Conservation (phyloP, 2,888 invertebrate genomes). For the Campaea margaritaria region DNA sequence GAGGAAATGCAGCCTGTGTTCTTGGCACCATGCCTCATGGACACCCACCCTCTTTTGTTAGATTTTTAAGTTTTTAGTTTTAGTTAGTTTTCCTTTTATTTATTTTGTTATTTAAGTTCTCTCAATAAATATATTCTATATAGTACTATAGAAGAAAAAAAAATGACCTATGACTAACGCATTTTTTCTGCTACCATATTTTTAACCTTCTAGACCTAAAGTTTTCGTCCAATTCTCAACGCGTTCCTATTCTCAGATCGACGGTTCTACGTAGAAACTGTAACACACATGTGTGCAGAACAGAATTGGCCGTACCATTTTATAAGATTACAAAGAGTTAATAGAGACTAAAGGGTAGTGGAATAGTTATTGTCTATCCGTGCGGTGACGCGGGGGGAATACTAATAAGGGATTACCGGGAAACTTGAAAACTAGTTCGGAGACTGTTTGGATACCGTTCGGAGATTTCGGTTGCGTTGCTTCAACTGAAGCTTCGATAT, state of each 20-base stretch:
- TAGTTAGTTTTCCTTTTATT: no score
- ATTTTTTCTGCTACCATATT: no score
- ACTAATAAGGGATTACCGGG: constrained; percentile 39
- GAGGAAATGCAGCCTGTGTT: no score
- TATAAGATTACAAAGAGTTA: constrained; percentile 35
- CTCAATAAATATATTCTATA: no score
- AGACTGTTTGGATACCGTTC: neutral
- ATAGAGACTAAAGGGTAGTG: constrained; percentile 46
- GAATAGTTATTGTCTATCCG: constrained; percentile 50
- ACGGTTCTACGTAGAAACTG: constrained; percentile 5
- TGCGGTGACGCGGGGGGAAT: constrained; percentile 41
- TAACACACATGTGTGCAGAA: constrained; percentile 26
- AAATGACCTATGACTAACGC: no score
- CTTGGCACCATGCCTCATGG: no score
- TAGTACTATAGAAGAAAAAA: no score
- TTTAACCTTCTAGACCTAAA: no score
- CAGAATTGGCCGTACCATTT: constrained; percentile 25
- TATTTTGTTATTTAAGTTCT: no score
- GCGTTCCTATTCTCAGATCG: neutral
- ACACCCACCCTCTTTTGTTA: no score
- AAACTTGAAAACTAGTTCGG: constrained; percentile 5
- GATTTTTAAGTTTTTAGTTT: no score
- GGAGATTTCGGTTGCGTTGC: constrained; percentile 1
- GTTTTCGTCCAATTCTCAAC: no score
- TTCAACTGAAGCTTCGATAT: neutral